These are phyloP conservation scores for Cisticola juncidis DNA, from an alignment of 2,113 vertebrate genomes.

Conservation along the genomic window DNA sequence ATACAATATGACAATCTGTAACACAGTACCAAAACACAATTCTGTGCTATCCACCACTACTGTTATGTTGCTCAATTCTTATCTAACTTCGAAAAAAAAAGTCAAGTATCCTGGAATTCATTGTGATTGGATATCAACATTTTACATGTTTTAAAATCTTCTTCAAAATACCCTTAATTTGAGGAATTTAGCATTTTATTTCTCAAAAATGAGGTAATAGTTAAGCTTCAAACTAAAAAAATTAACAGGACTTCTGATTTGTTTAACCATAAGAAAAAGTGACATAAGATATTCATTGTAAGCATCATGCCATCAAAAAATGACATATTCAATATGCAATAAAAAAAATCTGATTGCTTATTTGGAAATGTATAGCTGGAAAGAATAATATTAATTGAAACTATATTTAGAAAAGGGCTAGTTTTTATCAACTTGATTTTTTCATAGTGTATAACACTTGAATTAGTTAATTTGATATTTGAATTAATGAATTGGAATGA, in stretches of 20 bases:
- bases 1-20: neutral
- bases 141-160: neutral
- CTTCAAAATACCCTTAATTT: fast-evolving
- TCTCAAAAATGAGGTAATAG: neutral
- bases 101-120: neutral
- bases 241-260: neutral
- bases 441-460: neutral
- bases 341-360: neutral
- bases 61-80: neutral
- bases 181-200: neutral
- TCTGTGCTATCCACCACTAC: neutral
- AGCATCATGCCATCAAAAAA: neutral
- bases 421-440: neutral
- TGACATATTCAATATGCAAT: neutral
- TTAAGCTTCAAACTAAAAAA: neutral
- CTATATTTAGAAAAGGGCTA: neutral
- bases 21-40: neutral
- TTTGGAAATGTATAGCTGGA: neutral
- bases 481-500: neutral
- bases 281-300: neutral
- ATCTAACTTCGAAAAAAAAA: neutral
- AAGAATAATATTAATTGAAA: neutral
- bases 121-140: neutral
- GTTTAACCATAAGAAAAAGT: neutral
- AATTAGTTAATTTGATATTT: neutral